These are phyloP conservation scores for Rhopilema esculentum DNA, from an alignment of 30 jellyfish, hydroid and myxozoan species.

Conservation along the genomic window DNA sequence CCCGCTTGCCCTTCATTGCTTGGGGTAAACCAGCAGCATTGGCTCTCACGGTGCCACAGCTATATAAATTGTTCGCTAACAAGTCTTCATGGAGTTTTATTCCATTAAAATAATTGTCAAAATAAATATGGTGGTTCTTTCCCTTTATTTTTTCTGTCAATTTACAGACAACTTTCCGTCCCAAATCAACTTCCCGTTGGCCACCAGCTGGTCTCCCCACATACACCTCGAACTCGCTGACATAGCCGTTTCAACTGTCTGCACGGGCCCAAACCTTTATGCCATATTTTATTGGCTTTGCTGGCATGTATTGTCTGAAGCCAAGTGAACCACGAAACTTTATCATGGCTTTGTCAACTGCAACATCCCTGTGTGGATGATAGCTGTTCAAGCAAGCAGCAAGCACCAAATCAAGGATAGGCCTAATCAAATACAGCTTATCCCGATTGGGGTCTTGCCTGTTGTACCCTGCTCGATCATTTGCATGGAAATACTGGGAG, in stretches of 20 bases:
- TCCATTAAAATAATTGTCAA: slow-evolving; percentile 21
- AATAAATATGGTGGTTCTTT: slow-evolving; percentile 19
- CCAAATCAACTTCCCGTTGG: neutral
- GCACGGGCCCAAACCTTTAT: slow-evolving; percentile 6
- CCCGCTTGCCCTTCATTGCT: neutral
- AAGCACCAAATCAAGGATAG: slow-evolving; percentile 3
- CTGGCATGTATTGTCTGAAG: slow-evolving; percentile 25
- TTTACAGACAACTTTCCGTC: neutral
- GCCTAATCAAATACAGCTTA: slow-evolving; percentile 18
- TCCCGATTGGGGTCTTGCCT: slow-evolving; percentile 16
- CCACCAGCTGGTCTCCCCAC: neutral
- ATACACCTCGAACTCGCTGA: neutral
- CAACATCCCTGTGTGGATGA: slow-evolving; percentile 23
- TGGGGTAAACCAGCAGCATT: neutral
- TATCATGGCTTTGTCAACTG: slow-evolving; percentile 10
- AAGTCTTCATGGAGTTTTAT: slow-evolving; percentile 13
- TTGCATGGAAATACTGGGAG: slow-evolving; percentile 28
- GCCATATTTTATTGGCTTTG: slow-evolving; percentile 33
- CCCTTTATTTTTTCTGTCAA: neutral
- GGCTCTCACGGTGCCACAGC: slow-evolving; percentile 27
- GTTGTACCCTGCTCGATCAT: neutral
- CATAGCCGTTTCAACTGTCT: slow-evolving; percentile 11
- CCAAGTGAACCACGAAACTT: slow-evolving; percentile 17
- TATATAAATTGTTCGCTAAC: neutral
- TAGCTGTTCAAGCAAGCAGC: slow-evolving; percentile 9